These are phyloP conservation scores for Alloscopus bannaensis DNA, from an alignment of 2,888 invertebrate species.

Conservation along the genomic window DNA sequence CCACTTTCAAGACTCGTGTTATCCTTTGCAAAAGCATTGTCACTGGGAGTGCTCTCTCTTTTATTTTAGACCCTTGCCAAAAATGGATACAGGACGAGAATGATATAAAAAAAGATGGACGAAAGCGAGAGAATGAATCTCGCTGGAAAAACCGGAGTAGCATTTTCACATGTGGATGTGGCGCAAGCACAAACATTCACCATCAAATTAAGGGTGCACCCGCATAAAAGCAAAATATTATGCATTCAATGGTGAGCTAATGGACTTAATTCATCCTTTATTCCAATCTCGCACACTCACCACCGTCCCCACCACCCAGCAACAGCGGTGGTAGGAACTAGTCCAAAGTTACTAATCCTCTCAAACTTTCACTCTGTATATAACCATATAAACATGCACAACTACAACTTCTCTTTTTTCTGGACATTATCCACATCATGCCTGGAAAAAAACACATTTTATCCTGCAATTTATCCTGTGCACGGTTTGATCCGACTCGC, in stretches of 20 bases:
- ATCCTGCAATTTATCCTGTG: too few species aligned
- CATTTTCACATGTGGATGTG: too few species aligned
- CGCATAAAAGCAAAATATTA: slow-evolving; percentile 42
- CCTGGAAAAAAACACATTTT: too few species aligned
- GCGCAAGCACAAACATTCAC: not conserved
- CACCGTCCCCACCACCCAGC: too few species aligned
- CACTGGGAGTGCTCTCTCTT: slow-evolving; percentile 29
- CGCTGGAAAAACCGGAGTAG: slow-evolving; percentile 1
- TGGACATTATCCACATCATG: too few species aligned
- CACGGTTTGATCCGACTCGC: too few species aligned
- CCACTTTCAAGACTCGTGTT: slow-evolving; percentile 32
- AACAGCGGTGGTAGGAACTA: too few species aligned
- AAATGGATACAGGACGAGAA: slow-evolving; percentile 46
- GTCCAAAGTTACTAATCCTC: too few species aligned
- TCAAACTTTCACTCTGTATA: too few species aligned
- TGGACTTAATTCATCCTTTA: slow-evolving; percentile 54
- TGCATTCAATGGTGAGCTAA: slow-evolving; percentile 50
- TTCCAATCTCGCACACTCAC: slow-evolving; percentile 25
- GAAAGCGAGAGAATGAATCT: not conserved
- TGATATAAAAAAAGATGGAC: not conserved
- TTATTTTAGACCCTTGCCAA: slow-evolving; percentile 42
- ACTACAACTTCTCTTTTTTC: too few species aligned
- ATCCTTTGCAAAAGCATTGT: not conserved
- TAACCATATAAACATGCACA: too few species aligned
- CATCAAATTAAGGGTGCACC: slow-evolving; percentile 31